phyloP scores from a whole-genome alignment of 2,113 vertebrate species.

The cattle (Bos taurus) region DNA sequence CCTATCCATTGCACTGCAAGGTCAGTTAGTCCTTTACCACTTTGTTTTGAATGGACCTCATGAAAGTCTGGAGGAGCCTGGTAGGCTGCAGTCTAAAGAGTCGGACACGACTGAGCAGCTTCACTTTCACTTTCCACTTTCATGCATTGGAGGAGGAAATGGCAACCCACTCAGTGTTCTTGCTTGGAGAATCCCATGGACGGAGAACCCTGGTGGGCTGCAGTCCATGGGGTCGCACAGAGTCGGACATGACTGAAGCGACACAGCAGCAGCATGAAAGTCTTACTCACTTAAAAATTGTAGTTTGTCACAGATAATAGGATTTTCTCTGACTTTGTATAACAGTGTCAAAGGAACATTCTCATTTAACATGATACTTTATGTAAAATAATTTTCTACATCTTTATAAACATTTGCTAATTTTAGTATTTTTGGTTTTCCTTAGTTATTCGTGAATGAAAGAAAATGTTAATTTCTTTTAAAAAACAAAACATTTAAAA shows the following conservation, averaged over 20 bases:
- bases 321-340: background rate
- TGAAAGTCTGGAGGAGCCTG: background rate
- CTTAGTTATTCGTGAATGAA: background rate
- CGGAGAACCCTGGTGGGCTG: too few species aligned
- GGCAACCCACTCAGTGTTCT: too few species aligned
- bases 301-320: background rate
- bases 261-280: background rate
- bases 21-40: background rate
- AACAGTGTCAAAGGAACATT: background rate
- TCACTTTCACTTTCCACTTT: too few species aligned
- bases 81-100: too few species aligned
- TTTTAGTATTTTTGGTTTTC: background rate
- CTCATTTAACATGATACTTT: background rate
- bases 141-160: too few species aligned
- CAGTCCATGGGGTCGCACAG: too few species aligned
- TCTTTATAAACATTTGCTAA: background rate
- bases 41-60: background rate
- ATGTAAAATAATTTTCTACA: background rate
- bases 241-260: too few species aligned
- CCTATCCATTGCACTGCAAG: background rate
- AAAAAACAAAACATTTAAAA: background rate
- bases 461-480: background rate
- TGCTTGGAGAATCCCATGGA: too few species aligned
- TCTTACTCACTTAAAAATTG: background rate
- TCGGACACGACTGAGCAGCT: too few species aligned